Base-by-base conservation (phyloP, 2,888 invertebrate genomes). In the Diogma glabrata region DNA sequence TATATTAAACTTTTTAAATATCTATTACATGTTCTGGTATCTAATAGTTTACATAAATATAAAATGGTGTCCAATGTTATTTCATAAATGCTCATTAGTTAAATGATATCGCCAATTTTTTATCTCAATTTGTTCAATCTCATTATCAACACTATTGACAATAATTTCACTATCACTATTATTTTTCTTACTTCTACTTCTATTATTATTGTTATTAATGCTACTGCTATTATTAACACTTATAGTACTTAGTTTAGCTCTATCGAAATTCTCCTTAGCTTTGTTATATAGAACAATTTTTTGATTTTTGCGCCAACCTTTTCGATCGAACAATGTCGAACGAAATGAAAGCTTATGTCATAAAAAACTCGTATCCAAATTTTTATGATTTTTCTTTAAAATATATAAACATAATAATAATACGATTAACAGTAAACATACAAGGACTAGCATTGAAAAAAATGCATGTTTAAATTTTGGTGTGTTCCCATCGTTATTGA, bases 81-180 rank as follows among this genome's bases (percentile, higher is more conserved):
- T 16, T 59, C 61, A 69, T 53, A 70, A 62, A 57, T 67, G 66
- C 57, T 69, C 66, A 63, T 67, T 68, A 53, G 70, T 70, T 53
- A 70, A 59, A 57, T 70, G 70, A 60, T 70, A 70, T 57, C 67
- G 64, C 70, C 70, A 70, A 62, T 70, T 69, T 59, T 64, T 66
- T 59, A 64, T 52, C 54, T 57, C 58, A 61, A 57, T 54, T 57
- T 62, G 64, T 58, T 65, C 51, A 55, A 62, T 56, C 53, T 61
- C 58, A 53, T 58, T 59, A 56, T 59, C 58, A 56, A 40, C 40
- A 22, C 50, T 53, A 38, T 43, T 30, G 40, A 45, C 51, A 47
- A 55, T 51, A 43, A 48, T 43, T 40, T 52, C 36, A 26, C 53
- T 61, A 57, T 60, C 60, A 56, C 28, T 40, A 49, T 49, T 48